Base-by-base conservation (phyloP, 2,113 vertebrate genomes). In the Peromyscus californicus region DNA sequence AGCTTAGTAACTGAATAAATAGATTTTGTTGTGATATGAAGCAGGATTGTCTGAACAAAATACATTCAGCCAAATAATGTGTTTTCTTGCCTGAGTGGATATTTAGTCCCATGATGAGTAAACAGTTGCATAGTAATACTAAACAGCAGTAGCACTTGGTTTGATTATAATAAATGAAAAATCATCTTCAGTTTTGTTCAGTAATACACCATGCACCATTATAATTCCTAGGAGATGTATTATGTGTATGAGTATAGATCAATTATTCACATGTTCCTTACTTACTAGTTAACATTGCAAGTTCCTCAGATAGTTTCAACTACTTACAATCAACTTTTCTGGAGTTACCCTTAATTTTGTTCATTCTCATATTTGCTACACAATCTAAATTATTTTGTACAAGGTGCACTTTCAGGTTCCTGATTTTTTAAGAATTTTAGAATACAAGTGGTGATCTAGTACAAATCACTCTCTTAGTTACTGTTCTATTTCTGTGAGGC, bases 111-210 rank as follows among this genome's bases (percentile, higher is more conserved):
- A 87, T 39, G 80, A 94, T 93, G 87, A 84, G 83, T 82, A 67
- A 76, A 24, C 51, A 87, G 69, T 70, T 80, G n/a, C 29, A 26
- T 61, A 88, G 45, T 26, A 90, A 88, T 90, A 59, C 45, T 63
- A 88, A n/a, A 94, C 45, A 82, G 31, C 67, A 96, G 21, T 42
- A 84, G 78, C 22, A 74, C 4, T 69, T 70, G n/a, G 39, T 26
- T 82, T 91, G 31, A 90, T 96, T 93, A 75, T 90, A 90, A 88
- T 93, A 95, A 96, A 95, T 93, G 89, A 86, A 92, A 45, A 89
- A 7, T 54, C 4, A 83, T 84, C 10, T 61, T 83, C 5, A 83
- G 3, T 39, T 59, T 59, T 39, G 3, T 16, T 39, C 21, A 83
- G 24, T 61, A 61, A 61, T 83, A 54, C 24, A 59, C 1, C 12